Evolutionary conservation across 2,113 vertebrate species (phyloP), one percentile per base, ranked within the genome.

Genomic region (Gallinago media): DNA sequence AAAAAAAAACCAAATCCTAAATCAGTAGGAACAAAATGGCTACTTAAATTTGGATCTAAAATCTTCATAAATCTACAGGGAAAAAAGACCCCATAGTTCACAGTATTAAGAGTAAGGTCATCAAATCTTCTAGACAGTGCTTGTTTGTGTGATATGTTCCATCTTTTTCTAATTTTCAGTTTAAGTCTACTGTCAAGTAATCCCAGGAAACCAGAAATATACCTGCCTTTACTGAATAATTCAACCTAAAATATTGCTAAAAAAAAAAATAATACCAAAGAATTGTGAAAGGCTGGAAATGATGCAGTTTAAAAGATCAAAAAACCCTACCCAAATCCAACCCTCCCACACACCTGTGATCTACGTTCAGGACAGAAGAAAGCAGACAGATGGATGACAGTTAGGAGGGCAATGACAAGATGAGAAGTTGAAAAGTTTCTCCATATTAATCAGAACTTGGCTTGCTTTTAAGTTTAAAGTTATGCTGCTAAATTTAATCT

Each of bases 401-500:
- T 58, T 44, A 81, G 8, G 19, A 40, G 1, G 6, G 5, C 18
- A 94, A 56, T 58, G 18, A 58, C 15, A 85, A 38, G 27, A 75
- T 3, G 70, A 29, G 14, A 85, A 75, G 2, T 61, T 13, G 4
- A 72, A 85, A 21, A 17, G 46, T 82, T 70, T 71, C 21, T 65
- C 19, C 4, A 9, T 66, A 19, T 70, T 83, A 86, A 90, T 85
- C 72, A 86, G 32, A 86, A 77, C 55, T 62, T 46, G 12, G 0
- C 25, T 74, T 80, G 25, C 19, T 85, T 88, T 89, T 71, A 46
- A 78, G 16, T 61, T 85, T 70, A 81, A 93, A 67, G 42, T 59
- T 86, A 42, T 25, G 65, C 22, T 86, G 32, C 13, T 84, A 84
- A 92, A 80, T 89, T 73, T 91, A 94, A 89, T 70, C 46, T 92